phyloP scores from a whole-genome alignment of 2,113 vertebrate genomes.

The Polypterus bichir region DNA sequence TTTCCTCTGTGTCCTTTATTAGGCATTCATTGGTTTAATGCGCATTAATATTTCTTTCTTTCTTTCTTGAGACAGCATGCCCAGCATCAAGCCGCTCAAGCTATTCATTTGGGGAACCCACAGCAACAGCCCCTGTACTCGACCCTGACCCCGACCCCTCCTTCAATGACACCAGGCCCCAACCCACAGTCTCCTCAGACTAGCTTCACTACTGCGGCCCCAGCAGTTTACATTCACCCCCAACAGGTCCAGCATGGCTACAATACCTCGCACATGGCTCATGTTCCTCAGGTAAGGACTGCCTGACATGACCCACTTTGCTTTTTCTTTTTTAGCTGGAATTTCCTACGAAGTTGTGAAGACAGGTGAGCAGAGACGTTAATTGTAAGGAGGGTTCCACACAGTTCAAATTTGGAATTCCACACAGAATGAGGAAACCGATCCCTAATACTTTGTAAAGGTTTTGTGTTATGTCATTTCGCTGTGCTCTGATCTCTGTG shows the following conservation, averaged over 20 bases:
- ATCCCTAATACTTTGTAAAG: no score
- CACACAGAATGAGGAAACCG: no score
- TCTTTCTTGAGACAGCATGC: constrained; percentile 51
- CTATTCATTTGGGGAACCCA: constrained; percentile 83
- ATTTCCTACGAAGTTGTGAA: no score
- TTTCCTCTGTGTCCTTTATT: no score
- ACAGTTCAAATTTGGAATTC: no score
- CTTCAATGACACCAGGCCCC: constrained; percentile 90
- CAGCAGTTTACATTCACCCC: constrained; percentile 90
- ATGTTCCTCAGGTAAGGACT: constrained; percentile 81
- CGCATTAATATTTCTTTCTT: no score
- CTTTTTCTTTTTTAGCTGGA: not conserved
- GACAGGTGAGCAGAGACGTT: no score
- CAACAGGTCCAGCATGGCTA: constrained; percentile 93
- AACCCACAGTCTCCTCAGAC: constrained; percentile 92
- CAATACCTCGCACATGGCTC: constrained; percentile 89
- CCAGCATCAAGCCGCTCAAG: constrained; percentile 83
- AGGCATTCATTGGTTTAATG: no score
- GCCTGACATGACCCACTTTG: constrained; percentile 3
- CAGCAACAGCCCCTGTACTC: constrained; percentile 93
- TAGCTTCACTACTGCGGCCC: constrained; percentile 82
- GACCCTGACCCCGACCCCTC: constrained; percentile 80
- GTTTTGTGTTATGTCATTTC: no score
- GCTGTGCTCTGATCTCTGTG: no score
- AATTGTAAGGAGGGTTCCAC: no score